A percentile compares a stretch with the other conserved stretches of the same genome.
Conservation (phyloP, 2,113 vertebrate genomes). For the Alaudala cheleensis region DNA sequence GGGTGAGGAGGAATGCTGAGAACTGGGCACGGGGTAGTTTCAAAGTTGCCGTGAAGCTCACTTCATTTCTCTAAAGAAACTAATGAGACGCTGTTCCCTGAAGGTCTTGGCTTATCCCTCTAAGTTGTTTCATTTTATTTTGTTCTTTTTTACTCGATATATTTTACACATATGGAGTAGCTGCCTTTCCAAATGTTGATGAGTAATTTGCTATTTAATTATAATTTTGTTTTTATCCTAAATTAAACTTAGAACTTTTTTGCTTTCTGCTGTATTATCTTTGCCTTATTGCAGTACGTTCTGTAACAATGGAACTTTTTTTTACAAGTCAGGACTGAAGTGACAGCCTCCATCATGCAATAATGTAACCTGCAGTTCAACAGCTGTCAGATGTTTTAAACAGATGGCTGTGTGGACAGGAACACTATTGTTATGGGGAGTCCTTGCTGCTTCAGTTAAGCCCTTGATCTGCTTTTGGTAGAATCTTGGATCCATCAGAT, state of each 20-base stretch:
- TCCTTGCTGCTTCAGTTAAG: background rate
- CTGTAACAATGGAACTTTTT: background rate
- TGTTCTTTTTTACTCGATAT: background rate
- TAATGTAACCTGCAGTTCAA: background rate
- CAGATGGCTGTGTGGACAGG: background rate
- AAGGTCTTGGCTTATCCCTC: background rate
- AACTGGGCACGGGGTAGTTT: rapidly evolving
- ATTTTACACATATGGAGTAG: background rate
- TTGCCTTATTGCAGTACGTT: background rate
- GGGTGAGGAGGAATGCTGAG: rapidly evolving
- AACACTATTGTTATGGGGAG: background rate
- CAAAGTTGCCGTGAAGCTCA: background rate
- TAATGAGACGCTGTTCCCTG: background rate
- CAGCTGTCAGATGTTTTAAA: background rate
- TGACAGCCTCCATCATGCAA: background rate
- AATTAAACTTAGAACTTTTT: background rate
- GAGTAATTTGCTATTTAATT: background rate
- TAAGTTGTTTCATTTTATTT: background rate
- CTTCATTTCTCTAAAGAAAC: background rate
- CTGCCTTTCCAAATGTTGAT: background rate
- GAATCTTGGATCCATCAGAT: no score
- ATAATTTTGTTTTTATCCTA: background rate
- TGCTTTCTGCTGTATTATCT: background rate
- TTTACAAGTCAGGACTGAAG: background rate
- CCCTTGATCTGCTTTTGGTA: background rate